phyloP scores from a whole-genome alignment of 2,797 vertebrate species.

The Brachyalestes nurse region DNA sequence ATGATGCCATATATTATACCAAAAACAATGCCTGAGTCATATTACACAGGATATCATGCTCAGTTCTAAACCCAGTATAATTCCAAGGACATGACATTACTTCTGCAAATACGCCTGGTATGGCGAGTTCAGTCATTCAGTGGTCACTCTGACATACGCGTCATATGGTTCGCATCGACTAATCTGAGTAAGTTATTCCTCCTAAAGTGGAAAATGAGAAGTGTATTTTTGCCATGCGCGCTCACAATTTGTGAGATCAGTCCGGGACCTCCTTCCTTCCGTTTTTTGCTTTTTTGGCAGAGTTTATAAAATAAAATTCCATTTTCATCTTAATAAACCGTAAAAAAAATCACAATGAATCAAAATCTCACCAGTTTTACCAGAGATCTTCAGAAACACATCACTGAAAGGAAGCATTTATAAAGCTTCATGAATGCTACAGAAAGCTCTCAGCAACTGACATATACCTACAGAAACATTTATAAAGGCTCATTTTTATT shows the following conservation, averaged over 20 bases:
- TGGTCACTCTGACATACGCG: background rate
- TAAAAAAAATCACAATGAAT: no score
- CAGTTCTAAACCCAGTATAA: background rate
- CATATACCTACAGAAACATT: no score
- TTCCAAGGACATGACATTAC: background rate
- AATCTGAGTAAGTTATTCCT: conserved; percentile 1
- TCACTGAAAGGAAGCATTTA: no score
- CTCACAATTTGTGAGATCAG: background rate
- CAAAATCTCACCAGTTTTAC: no score
- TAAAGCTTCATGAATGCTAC: no score
- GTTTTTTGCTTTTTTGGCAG: background rate
- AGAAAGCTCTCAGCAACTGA: no score
- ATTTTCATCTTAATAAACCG: no score
- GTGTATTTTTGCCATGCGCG: background rate
- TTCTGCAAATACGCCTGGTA: background rate
- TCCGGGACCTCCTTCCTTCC: background rate
- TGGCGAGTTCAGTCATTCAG: background rate
- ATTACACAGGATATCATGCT: background rate
- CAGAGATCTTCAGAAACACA: no score
- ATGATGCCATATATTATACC: no score
- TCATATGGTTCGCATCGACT: background rate
- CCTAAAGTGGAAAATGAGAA: background rate
- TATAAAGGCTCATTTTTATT: no score
- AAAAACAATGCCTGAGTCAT: no score
- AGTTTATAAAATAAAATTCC: background rate